Percentiles rank a stretch among this genome's conserved stretches.
Evolutionary conservation across 2,888 invertebrate species (phyloP).

Genomic region (Leistus spinibarbis): DNA sequence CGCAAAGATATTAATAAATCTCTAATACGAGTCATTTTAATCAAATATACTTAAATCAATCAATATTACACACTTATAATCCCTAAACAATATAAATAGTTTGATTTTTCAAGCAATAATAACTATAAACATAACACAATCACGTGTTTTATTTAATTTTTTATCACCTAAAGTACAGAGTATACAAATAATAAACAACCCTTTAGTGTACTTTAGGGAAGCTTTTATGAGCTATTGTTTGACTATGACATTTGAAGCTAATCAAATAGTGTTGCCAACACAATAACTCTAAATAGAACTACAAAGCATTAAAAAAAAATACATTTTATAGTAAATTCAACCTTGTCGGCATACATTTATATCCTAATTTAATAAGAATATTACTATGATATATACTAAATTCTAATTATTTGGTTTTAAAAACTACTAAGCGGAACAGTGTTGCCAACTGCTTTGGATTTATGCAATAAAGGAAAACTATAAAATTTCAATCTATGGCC

Average conservation of each 20-base stretch:
- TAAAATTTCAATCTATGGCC: too few relatives aligned
- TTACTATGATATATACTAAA: too few relatives aligned
- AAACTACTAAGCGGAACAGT: too few relatives aligned
- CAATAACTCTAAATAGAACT: background rate
- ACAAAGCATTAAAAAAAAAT: too few relatives aligned
- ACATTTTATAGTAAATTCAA: too few relatives aligned
- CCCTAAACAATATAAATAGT: background rate
- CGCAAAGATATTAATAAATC: constrained; percentile 51
- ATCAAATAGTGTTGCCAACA: background rate
- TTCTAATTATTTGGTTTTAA: too few relatives aligned
- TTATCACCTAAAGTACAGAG: background rate
- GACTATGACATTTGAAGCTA: background rate
- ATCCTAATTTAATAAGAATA: too few relatives aligned
- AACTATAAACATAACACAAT: background rate
- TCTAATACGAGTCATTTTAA: constrained; percentile 50
- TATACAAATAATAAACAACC: background rate
- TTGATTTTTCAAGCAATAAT: background rate
- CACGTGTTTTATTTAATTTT: background rate
- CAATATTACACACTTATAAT: background rate
- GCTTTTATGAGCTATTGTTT: background rate
- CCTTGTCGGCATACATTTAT: too few relatives aligned
- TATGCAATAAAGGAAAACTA: too few relatives aligned
- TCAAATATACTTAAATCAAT: background rate
- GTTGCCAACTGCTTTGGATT: too few relatives aligned
- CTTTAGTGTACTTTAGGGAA: background rate